These are phyloP conservation scores for Olivierus martensii DNA, from an alignment of 1,140 invertebrate species.

Conservation along the genomic window DNA sequence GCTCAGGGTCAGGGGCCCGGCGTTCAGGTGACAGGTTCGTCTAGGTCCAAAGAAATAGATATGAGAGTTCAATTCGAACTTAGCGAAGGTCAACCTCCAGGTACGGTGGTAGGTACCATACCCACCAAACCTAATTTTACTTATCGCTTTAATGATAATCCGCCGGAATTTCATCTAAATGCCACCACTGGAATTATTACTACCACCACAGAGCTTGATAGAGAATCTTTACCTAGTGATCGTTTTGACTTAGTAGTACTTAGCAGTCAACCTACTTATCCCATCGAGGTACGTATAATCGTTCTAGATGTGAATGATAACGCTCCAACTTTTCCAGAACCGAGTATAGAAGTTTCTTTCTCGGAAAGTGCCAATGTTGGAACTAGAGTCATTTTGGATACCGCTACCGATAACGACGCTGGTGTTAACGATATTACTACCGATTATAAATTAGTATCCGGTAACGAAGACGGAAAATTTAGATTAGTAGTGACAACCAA, in stretches of 20 bases:
- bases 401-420: slow-evolving; percentile 69
- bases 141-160: slow-evolving; percentile 70
- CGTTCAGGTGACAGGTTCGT: slow-evolving; percentile 1
- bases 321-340: slow-evolving; percentile 74
- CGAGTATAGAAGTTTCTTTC: slow-evolving; percentile 65
- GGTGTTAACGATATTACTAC: slow-evolving; percentile 69
- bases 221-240: slow-evolving; percentile 56
- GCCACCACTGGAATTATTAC: slow-evolving; percentile 62
- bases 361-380: slow-evolving; percentile 80
- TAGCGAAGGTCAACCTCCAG: slow-evolving; percentile 62
- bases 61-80: slow-evolving; percentile 45
- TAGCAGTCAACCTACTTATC: slow-evolving; percentile 82
- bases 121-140: slow-evolving; percentile 70
- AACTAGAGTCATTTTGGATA: slow-evolving; percentile 68
- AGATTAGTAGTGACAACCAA: slow-evolving; percentile 69
- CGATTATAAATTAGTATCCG: slow-evolving; percentile 73
- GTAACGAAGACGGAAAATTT: slow-evolving; percentile 76
- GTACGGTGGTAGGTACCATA: slow-evolving; percentile 66
- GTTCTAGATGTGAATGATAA: slow-evolving; percentile 83
- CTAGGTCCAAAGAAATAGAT: slow-evolving; percentile 12
- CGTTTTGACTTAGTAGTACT: slow-evolving; percentile 76
- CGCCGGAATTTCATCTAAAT: slow-evolving; percentile 65
- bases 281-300: slow-evolving; percentile 73
- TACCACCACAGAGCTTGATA: slow-evolving; percentile 62
- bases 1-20: slow-evolving; percentile 4